These are phyloP conservation scores for Prunella fulvescens DNA, from an alignment of 2,113 vertebrate species.

Conservation along the genomic window DNA sequence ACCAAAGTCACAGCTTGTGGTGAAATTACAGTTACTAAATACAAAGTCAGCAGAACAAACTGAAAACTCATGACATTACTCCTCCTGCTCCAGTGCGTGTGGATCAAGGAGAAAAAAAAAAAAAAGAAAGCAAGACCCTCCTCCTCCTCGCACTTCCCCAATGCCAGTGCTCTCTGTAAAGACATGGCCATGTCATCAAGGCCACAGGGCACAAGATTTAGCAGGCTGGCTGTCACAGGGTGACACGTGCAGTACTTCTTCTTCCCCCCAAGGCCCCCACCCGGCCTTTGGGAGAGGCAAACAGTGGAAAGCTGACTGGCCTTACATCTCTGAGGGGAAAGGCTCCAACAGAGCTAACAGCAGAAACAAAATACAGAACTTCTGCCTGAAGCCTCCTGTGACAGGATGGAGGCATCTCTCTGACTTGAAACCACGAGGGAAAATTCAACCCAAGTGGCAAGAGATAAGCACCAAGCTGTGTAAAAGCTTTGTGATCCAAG, in stretches of 20 bases:
- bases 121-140: not conserved
- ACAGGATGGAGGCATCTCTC: not conserved
- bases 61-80: fast-evolving
- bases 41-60: not conserved
- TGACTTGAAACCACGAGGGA: not conserved
- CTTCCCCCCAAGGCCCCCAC: not conserved
- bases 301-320: not conserved
- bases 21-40: not conserved
- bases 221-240: not conserved
- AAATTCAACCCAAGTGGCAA: fast-evolving
- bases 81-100: not conserved
- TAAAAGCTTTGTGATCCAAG: not conserved
- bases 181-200: not conserved
- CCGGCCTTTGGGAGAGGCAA: fast-evolving
- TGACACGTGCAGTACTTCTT: not conserved
- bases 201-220: not conserved
- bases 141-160: not conserved
- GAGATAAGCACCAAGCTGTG: not conserved
- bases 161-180: not conserved
- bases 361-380: not conserved
- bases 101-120: not conserved
- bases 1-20: not conserved
- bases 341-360: not conserved
- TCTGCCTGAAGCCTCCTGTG: not conserved
- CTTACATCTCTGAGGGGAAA: not conserved